These are phyloP conservation scores for Phylloscopus whistleri DNA, from an alignment of 2,113 vertebrate genomes.

Conservation along the genomic window DNA sequence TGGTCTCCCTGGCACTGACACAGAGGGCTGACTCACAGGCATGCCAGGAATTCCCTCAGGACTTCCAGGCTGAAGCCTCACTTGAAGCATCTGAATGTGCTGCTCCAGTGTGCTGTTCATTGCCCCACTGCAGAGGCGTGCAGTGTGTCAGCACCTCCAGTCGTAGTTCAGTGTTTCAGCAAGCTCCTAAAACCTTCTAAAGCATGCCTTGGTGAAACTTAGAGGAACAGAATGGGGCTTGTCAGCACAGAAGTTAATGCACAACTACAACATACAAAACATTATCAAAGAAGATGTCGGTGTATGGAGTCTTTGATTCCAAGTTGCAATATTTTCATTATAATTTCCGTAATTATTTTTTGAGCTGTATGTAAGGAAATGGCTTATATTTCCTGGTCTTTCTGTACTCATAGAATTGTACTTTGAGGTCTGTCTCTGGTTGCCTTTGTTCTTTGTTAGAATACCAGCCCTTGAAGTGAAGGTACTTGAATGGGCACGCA, in stretches of 20 bases:
- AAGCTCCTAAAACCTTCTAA: background rate
- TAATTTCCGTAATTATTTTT: conserved; percentile 65
- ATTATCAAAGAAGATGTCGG: background rate
- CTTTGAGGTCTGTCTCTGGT: conserved; percentile 50
- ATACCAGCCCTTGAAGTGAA: conserved; percentile 28
- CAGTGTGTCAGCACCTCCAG: background rate
- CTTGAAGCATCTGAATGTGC: background rate
- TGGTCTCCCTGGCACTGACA: background rate
- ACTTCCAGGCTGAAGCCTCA: background rate
- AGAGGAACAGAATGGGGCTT: background rate
- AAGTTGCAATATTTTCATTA: conserved; percentile 66
- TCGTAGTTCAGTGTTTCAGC: background rate
- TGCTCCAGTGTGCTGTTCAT: background rate
- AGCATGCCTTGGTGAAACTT: background rate
- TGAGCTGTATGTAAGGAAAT: conserved; percentile 70
- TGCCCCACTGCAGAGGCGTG: background rate
- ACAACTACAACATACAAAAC: background rate
- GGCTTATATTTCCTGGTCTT: conserved; percentile 75
- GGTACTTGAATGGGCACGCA: background rate
- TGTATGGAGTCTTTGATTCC: conserved; percentile 26
- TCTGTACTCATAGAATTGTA: conserved; percentile 60
- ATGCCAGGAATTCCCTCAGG: background rate
- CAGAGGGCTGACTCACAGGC: background rate
- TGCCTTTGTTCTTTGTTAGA: conserved; percentile 58
- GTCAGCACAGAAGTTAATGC: background rate